Percentiles rank a stretch among this genome's conserved stretches.
phyloP scores from a whole-genome alignment of 1,140 invertebrate species.

The Luehdorfia chinensis region DNA sequence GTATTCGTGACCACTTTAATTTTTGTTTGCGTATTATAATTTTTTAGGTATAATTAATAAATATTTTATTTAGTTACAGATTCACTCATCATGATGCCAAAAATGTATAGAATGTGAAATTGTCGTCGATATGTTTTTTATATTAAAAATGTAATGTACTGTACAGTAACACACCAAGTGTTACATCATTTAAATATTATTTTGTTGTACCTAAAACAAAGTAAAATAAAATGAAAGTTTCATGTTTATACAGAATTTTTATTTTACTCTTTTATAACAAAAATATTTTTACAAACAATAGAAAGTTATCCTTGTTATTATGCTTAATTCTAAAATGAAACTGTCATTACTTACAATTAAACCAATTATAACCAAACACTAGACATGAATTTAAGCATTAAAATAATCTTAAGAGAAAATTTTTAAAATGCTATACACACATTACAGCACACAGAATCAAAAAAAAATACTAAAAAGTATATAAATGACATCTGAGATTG shows the following conservation, averaged over 20 bases:
- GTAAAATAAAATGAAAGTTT: conserved; percentile 19
- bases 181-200: too few relatives aligned
- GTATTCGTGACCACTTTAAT: too few relatives aligned
- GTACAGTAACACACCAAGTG: too few relatives aligned
- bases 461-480: background rate
- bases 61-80: conserved; percentile 67
- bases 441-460: background rate
- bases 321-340: background rate
- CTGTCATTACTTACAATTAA: background rate
- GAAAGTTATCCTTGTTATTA: background rate
- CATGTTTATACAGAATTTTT: conserved; percentile 15
- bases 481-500: background rate
- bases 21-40: too few relatives aligned
- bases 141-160: too few relatives aligned
- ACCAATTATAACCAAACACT: background rate
- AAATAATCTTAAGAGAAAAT: background rate
- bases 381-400: background rate
- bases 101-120: conserved; percentile 55
- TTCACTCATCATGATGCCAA: conserved; percentile 68
- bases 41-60: conserved; percentile 2
- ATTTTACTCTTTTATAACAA: conserved; percentile 16
- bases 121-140: background rate
- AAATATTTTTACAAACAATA: background rate
- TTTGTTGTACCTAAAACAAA: too few relatives aligned
- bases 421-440: background rate